phyloP scores from a whole-genome alignment of 2,888 invertebrate species.

The Stomorhina lunata region DNA sequence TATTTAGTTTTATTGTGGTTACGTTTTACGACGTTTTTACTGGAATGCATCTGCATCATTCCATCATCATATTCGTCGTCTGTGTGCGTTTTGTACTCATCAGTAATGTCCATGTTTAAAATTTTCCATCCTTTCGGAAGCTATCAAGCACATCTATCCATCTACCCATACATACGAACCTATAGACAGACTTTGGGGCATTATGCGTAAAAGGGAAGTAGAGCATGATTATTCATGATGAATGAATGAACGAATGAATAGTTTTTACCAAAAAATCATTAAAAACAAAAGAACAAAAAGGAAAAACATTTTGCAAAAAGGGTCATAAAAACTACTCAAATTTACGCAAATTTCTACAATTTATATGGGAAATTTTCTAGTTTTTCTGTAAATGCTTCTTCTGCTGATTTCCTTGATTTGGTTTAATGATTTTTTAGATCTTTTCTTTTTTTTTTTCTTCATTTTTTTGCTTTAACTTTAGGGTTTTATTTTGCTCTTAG shows the following conservation, averaged over 20 bases:
- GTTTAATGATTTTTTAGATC: constrained; percentile 47
- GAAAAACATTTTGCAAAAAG: constrained; percentile 58
- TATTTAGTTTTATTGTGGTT: constrained; percentile 71
- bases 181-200: background rate
- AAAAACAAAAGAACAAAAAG: constrained; percentile 66
- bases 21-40: constrained; percentile 70
- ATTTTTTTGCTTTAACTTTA: constrained; percentile 10
- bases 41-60: constrained; percentile 69
- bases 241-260: constrained; percentile 17
- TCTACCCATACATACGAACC: too few relatives aligned
- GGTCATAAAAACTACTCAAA: constrained; percentile 65
- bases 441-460: constrained; percentile 25
- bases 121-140: constrained; percentile 22
- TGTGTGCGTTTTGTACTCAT: background rate
- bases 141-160: too few relatives aligned
- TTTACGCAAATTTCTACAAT: constrained; percentile 67
- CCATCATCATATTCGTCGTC: constrained; percentile 54
- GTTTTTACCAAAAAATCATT: constrained; percentile 66
- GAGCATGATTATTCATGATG: background rate
- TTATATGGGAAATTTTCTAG: constrained; percentile 57
- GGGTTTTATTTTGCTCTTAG: constrained; percentile 26
- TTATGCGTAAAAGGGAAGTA: background rate
- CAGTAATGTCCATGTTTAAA: constrained; percentile 12
- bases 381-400: constrained; percentile 16
- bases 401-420: constrained; percentile 31